Conservation (phyloP, 2,113 vertebrate genomes). For the Actinemys pallida region DNA sequence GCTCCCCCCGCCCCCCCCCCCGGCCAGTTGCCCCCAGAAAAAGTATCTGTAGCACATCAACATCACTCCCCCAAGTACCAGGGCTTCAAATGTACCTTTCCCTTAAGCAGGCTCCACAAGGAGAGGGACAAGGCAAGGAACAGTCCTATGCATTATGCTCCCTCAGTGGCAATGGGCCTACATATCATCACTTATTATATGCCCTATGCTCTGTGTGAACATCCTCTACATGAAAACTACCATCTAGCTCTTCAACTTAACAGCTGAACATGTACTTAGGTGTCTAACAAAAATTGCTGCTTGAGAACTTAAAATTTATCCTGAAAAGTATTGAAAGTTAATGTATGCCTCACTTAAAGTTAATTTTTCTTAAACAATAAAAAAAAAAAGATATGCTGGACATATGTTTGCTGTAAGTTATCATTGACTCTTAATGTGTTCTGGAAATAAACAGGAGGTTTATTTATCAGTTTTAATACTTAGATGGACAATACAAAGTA, state of each 20-base stretch:
- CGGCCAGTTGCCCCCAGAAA: background rate
- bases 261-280: background rate
- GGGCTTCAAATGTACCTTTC: background rate
- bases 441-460: background rate
- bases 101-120: background rate
- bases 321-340: background rate
- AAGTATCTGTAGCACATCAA: background rate
- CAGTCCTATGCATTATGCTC: background rate
- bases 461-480: background rate
- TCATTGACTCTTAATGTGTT: background rate
- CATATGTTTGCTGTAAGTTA: background rate
- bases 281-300: background rate
- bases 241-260: background rate
- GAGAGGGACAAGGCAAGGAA: background rate
- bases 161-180: background rate
- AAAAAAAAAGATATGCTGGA: background rate
- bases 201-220: background rate
- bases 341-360: background rate
- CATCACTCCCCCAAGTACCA: background rate
- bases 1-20: too few relatives aligned
- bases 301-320: background rate
- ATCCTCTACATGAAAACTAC: background rate
- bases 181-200: background rate
- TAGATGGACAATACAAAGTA: background rate
- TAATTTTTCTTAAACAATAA: background rate